Evolutionary conservation across 2,888 invertebrate species (phyloP), one percentile per base, ranked within the genome.

Genomic region (Lepidocyrtoides sp.): DNA sequence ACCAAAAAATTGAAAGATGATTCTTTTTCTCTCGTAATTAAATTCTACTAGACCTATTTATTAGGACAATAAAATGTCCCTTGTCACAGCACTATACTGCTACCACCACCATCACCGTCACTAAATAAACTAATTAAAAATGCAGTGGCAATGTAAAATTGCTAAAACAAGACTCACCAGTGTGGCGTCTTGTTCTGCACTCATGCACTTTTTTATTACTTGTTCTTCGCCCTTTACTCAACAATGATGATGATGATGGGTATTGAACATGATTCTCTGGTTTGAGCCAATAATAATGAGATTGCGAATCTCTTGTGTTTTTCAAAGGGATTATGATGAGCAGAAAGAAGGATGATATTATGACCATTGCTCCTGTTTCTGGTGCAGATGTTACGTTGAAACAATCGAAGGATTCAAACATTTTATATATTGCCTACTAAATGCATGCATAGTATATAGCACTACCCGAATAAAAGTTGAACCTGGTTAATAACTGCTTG

Each of bases 161-260:
- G 7, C 36, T 36, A 83, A 79, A 63, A 48, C 41, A 75, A 81
- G 69, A 77, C 41, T 57, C 75, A 72, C 44, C 60, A 72, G 75
- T 89, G 36, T 89, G 57, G 85, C 89, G 69, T 69, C 72, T 72
- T 82, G 83, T 83, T 89, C 72, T 89, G 89, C 89, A 89, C 83
- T 83, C 89, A 48, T 89, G 83, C 89, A 83, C 89, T 51, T 87
- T 72, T 86, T 87, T 48, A 57, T 60, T 77, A 26, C 44, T 77
- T 44, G 23, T 23, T 36, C 48, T 66, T 41, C n/a, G 29, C 20
- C n/a, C 20, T 51, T 32, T 72, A 1, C 17, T 57, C n/a, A 32
- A 48, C 57, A 57, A 57, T 57, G 26, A 57, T 7, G 57, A 57
- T 7, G 23, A 57, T 63, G 29, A 63, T 29, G n/a, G n/a, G n/a